Base-by-base conservation (phyloP, 2,113 vertebrate species). In the Boulengeromyrus knoepffleri region DNA sequence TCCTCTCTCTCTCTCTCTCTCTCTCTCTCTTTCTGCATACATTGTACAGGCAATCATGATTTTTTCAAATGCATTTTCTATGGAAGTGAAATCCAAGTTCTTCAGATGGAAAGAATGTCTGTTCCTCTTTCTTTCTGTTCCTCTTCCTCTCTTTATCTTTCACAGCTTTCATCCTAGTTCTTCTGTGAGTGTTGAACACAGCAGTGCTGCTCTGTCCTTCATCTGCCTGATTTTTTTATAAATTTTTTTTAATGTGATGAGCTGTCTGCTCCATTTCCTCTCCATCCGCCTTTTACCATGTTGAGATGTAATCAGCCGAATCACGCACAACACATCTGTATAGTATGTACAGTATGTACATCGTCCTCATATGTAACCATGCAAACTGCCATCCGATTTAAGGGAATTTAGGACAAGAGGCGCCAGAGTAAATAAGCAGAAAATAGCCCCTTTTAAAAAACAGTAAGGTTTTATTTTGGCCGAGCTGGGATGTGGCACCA, bases 31-130 rank as follows among this genome's bases (percentile, higher is more conserved):
- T 13, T 52, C 13, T 50, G 77, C 86, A 74, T 85, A 49, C 39
- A 31, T 89, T 45, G 17, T 90, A 53, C 85, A 85, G 77, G 87
- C 90, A 94, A 87, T 77, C 90, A 90, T 93, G 90, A 92, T 89
- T 93, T 93, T 62, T 91, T 91, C 84, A 77, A 74, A 92, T 92
- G 87, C 89, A 88, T 93, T 92, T 84, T 91, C 80, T 90, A 92
- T 85, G 94, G 94, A 94, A 90, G 91, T 88, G 85, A 92, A 91
- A 90, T 89, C 89, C 13, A 77, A 92, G 93, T n/a, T 47, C 88
- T 93, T 93, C 90, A 92, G 92, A 89, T 92, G 92, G 93, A 94
- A 94, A 89, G 94, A 95, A 94, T 94, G 91, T 93, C 89, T 46
- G 52, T 88, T 87, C 66, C 89, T 93, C 86, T 94, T 92, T 92